Evolutionary conservation across 2,113 vertebrate genomes (phyloP), one percentile per base, ranked within the genome.

Genomic region (Burhinus bistriatus): DNA sequence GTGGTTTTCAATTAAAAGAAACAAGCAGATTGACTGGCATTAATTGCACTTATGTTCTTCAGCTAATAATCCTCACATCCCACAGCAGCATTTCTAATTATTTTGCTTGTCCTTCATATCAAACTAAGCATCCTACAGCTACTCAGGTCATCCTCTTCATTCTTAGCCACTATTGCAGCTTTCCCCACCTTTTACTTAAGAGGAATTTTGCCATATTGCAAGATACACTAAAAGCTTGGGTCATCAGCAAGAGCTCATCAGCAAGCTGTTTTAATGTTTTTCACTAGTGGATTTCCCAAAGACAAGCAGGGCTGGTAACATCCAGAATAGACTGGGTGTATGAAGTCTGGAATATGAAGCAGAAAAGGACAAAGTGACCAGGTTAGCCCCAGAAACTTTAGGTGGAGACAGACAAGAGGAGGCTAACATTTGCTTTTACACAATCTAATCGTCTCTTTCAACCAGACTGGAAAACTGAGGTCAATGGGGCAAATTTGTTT

Each of bases 1-100:
- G 89, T 78, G 89, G 44, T 55, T 96, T 94, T 51, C 83, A 94
- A 64, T 96, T 89, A 89, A 84, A 89, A 93, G 69, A 73, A 94
- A 87, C 22, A 89, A 91, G 83, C 47, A 71, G 44, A 47, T 82
- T 94, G 83, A 91, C 51, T 92, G 89, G 12, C 83, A 91, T 94
- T 94, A 95, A 93, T 87, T 95, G 80, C 16, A 0, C 80, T 84
- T 84, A 30, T 8, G 2, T 66, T 95, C 89, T 84, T 78, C 77
- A 68, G 64, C 29, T 81, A 81, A 90, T 70, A 92, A 92, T 62
- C 49, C 49, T 77, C 55, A 88, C 27, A 58, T 70, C 71, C 83
- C 55, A 18, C 42, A 73, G 77, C 64, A 78, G 65, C 21, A 62
- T 82, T 89, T 89, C 38, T 89, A 69, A 77, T 90, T 80, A 78